A percentile compares a stretch with the other conserved stretches of the same genome.
Conservation (phyloP, 1,140 invertebrate genomes). For the Probaryconus sp. region DNA sequence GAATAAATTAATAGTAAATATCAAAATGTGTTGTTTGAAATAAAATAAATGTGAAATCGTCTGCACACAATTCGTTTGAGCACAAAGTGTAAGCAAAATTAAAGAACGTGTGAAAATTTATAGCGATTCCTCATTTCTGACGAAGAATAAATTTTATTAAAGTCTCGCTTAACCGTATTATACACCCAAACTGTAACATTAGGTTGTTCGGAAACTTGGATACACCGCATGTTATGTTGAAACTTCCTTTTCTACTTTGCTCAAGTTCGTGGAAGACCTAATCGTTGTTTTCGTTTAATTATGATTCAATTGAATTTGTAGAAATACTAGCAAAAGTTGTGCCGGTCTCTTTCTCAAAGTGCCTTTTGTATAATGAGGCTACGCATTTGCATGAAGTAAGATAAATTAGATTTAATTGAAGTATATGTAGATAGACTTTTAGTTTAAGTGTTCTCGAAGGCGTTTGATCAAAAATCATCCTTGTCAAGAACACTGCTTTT, state of each 20-base stretch:
- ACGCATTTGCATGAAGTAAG: slow-evolving; percentile 46
- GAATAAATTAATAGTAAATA: too few species aligned
- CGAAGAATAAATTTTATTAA: too few species aligned
- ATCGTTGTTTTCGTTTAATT: slow-evolving; percentile 41
- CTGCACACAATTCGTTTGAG: too few species aligned
- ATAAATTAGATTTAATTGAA: slow-evolving; percentile 27
- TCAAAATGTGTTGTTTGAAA: too few species aligned
- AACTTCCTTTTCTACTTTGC: neutral
- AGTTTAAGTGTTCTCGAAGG: slow-evolving; percentile 44
- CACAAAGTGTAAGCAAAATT: too few species aligned
- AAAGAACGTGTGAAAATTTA: too few species aligned
- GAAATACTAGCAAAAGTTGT: slow-evolving; percentile 27
- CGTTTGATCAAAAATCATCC: slow-evolving; percentile 36
- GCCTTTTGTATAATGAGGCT: slow-evolving; percentile 48
- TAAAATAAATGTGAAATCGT: too few species aligned
- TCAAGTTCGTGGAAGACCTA: slow-evolving; percentile 21
- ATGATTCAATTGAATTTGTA: slow-evolving; percentile 21
- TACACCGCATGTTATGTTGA: neutral
- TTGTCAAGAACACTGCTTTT: slow-evolving; percentile 40
- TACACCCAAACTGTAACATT: neutral
- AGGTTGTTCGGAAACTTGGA: neutral
- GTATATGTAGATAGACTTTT: slow-evolving; percentile 34
- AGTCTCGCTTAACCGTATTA: neutral
- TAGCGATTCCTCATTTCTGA: too few species aligned
- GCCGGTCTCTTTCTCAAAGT: slow-evolving; percentile 30